Base-by-base conservation (phyloP, 2,888 invertebrate genomes). In the Elgonia sp. region DNA sequence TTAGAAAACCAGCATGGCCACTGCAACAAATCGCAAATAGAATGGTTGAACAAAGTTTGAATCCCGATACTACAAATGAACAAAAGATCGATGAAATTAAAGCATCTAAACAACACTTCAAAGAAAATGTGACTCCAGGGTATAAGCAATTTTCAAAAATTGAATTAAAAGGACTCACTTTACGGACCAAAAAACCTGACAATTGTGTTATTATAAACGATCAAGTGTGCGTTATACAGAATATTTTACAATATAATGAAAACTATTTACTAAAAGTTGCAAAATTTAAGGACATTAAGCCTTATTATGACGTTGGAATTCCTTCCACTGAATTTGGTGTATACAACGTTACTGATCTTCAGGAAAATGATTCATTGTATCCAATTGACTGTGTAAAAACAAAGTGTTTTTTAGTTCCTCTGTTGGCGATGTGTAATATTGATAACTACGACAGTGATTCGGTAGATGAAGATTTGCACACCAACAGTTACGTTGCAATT, bases 21-120 rank as follows among this genome's bases (percentile, higher is more conserved):
- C 65, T 85, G 18, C 42, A 76, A 37, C 81, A 88, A 72, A 85
- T 82, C 40, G 20, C 70, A 18, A 85, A 88, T 39, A 53, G 75
- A 57, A 14, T 84, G 21, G 29, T 18, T 37, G 79, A 84, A 42
- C 73, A 72, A 16, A 77, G 46, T 9, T 37, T 75, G 20, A 50
- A 55, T 21, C 14, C 65, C 0, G 20, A 67, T 16, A 20, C 5
- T 3, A 29, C 1, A 29, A 50, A 69, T 5, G 40, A 69, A 18
- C 8, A 18, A 21, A 73, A 63, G 42, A 39, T 9, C 29, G n/a
- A 4, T 8, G 21, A 60, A 60, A 20, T 21, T 60, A 9, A 21
- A 29, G 21, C 53, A 21, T 79, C 67, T 18, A 57, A 69, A 60
- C 8, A 14, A 53, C 80, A 80, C 69, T 60, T 18, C 40, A 20